Evolutionary conservation across 2,113 vertebrate genomes (phyloP).

Genomic region (Nerophis lumbriciformis): DNA sequence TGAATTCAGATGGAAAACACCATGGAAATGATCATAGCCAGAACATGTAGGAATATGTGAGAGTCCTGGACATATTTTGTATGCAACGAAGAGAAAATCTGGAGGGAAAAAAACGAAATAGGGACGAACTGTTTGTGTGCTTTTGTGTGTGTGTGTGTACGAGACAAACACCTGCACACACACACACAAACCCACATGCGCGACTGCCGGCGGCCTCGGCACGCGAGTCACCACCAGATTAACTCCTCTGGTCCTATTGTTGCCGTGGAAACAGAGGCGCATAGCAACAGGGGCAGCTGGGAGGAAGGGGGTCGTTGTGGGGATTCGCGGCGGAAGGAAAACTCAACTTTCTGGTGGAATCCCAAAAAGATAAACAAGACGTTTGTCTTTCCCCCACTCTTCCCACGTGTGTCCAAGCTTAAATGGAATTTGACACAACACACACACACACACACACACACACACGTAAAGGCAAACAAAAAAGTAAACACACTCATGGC

Average conservation of each 20-base stretch:
- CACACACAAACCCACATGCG: not conserved
- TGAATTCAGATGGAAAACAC: not conserved
- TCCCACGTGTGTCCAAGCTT: not conserved
- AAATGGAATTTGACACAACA: conserved; percentile 16
- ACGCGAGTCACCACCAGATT: conserved; percentile 33
- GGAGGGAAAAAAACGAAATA: not conserved
- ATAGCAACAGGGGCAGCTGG: conserved; percentile 36
- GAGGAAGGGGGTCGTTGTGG: conserved; percentile 10
- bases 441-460: not conserved
- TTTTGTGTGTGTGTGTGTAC: conserved; percentile 5
- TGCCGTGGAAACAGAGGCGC: conserved; percentile 66
- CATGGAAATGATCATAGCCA: not conserved
- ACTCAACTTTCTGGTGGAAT: conserved; percentile 7
- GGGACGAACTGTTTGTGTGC: conserved; percentile 1
- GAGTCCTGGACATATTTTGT: not conserved
- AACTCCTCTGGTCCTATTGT: conserved; percentile 36
- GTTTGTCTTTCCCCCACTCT: not conserved
- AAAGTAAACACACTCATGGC: not conserved
- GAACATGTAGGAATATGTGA: not conserved
- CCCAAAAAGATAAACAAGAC: not conserved
- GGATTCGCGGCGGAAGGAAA: conserved; percentile 36
- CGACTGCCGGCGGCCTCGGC: conserved; percentile 32
- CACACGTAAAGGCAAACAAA: too few species aligned
- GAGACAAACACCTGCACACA: not conserved
- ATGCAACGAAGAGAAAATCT: conserved; percentile 1